Evolutionary conservation across 35 echinoderm and acorn worm genomes (phyloP).

Genomic region (Heliocidaris tuberculata): DNA sequence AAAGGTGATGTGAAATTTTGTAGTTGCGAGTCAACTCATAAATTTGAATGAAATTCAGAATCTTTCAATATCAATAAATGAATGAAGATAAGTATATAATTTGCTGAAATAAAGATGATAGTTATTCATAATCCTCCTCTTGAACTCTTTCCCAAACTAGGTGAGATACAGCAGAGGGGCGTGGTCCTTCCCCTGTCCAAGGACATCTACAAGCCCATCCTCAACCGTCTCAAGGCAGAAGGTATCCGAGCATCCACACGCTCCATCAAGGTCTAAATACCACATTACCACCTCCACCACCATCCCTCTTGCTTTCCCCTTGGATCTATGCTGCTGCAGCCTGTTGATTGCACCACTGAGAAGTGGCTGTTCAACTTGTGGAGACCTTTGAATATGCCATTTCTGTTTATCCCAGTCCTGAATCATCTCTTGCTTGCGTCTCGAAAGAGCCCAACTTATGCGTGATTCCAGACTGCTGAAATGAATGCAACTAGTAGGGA

Average conservation of each 20-base stretch:
- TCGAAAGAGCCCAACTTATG: not conserved
- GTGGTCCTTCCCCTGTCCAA: conserved; percentile 79
- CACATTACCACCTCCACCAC: not conserved
- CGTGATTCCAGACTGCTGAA: not conserved
- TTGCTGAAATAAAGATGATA: no score
- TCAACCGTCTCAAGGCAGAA: conserved; percentile 88
- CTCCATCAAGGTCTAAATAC: conserved; percentile 40
- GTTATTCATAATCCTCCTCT: no score
- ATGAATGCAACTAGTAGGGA: not conserved
- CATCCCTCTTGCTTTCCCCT: not conserved
- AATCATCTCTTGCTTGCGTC: not conserved
- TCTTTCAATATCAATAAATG: no score
- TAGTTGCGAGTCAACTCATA: no score
- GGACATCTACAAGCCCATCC: conserved; percentile 87
- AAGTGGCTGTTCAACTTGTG: not conserved
- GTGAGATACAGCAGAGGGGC: conserved; percentile 86
- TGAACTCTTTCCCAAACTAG: conserved; percentile 4
- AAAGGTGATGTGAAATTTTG: no score
- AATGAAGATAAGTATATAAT: no score
- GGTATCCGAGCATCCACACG: conserved; percentile 75
- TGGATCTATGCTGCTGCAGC: no score
- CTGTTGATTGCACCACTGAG: not conserved
- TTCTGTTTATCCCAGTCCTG: not conserved
- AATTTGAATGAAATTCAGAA: no score
- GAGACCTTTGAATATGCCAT: not conserved